Conservation (phyloP, 2,797 vertebrate genomes). For the Glossophaga mutica region DNA sequence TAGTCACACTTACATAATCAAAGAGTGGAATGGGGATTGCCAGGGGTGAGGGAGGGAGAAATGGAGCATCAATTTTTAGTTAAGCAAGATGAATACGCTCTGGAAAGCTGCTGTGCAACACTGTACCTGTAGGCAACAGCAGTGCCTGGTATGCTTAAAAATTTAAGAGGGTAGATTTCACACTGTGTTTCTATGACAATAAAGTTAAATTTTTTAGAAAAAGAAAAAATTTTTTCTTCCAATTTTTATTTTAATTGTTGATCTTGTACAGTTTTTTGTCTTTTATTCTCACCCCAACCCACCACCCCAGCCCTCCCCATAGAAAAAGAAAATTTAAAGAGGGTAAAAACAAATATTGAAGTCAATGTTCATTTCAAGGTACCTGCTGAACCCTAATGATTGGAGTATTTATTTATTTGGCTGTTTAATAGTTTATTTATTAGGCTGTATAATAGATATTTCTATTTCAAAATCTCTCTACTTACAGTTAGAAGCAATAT, state of each 20-base stretch:
- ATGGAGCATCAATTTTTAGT: neutral
- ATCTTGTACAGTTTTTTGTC: too few species aligned
- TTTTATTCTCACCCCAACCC: too few species aligned
- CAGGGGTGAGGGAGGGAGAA: neutral
- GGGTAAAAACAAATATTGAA: neutral
- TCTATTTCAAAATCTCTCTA: slow-evolving; percentile 8
- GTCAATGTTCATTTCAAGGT: neutral
- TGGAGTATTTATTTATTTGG: neutral
- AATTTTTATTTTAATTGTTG: too few species aligned
- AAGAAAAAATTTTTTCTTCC: too few species aligned
- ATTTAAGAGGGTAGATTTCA: neutral
- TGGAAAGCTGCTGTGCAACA: neutral
- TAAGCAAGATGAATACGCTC: neutral
- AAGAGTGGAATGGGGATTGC: neutral
- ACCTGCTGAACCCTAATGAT: neutral
- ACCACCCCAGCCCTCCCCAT: too few species aligned
- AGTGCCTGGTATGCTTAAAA: neutral
- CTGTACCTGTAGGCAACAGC: neutral
- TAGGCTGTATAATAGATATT: neutral
- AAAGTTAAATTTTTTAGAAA: neutral
- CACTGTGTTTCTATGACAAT: neutral
- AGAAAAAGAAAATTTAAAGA: neutral
- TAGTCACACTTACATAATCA: neutral
- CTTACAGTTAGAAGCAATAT: neutral
- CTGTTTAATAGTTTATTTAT: neutral